Conservation (phyloP, 2,888 invertebrate genomes). For the Campopleginae sp. region DNA sequence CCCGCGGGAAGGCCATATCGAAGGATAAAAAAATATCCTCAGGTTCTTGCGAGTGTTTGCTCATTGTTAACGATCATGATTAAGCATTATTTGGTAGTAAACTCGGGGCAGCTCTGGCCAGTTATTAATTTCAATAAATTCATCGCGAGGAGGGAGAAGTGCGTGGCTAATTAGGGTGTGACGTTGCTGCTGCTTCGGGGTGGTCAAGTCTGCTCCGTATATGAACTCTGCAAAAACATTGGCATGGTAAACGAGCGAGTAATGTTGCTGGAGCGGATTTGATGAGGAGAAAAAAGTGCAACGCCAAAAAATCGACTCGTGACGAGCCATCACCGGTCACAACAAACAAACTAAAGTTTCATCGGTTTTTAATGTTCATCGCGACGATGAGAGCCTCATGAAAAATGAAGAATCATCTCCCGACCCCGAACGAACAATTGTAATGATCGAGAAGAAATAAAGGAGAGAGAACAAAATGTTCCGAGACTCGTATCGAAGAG, state of each 20-base stretch:
- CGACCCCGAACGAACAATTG: neutral
- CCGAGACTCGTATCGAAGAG: conserved; percentile 71
- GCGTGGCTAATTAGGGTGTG: conserved; percentile 21
- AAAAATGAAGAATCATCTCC: too few relatives aligned
- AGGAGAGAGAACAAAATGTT: conserved; percentile 55
- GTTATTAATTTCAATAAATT: neutral
- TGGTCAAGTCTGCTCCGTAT: neutral
- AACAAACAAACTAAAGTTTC: neutral
- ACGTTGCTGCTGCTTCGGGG: neutral
- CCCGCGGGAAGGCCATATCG: neutral
- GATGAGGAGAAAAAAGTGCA: neutral
- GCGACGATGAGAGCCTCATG: too few relatives aligned
- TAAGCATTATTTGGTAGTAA: neutral
- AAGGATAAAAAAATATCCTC: neutral
- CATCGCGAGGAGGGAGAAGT: neutral
- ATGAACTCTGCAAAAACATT: neutral
- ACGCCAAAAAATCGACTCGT: neutral
- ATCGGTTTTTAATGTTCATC: too few relatives aligned
- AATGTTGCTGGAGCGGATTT: neutral
- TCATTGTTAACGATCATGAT: neutral
- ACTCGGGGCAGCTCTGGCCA: neutral
- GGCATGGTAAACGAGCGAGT: too few relatives aligned
- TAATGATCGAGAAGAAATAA: neutral
- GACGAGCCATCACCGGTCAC: neutral
- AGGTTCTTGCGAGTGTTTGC: neutral